Percentiles rank a stretch among this genome's conserved stretches.
Evolutionary conservation across 2,797 vertebrate genomes (phyloP).

Genomic region (Gobionotothen gibberifrons): DNA sequence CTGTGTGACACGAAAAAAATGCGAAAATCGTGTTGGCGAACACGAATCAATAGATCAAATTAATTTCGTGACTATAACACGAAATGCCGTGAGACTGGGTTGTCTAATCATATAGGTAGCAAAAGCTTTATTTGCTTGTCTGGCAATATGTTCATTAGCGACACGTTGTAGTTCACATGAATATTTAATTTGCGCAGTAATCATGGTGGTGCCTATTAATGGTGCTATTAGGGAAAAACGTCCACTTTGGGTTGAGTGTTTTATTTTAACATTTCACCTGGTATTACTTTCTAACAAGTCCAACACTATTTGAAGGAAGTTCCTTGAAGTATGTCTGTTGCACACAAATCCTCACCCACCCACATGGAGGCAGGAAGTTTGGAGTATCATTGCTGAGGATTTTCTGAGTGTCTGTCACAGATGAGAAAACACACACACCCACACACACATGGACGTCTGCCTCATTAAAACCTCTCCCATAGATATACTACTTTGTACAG

Average conservation of each 20-base stretch:
- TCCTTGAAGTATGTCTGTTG: not conserved
- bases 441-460: slow-evolving; percentile 58
- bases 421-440: slow-evolving; percentile 62
- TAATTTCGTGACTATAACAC: no score
- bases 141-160: not conserved
- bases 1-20: no score
- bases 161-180: not conserved
- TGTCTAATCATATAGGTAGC: no score
- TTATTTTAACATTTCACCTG: not conserved
- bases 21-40: no score
- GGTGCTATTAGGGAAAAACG: not conserved
- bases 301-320: not conserved
- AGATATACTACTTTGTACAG: slow-evolving; percentile 91
- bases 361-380: slow-evolving; percentile 63
- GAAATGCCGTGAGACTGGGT: no score
- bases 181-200: not conserved
- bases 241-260: not conserved
- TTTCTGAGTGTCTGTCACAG: slow-evolving; percentile 73
- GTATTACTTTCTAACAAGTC: not conserved
- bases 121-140: not conserved
- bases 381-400: slow-evolving; percentile 69
- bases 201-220: not conserved
- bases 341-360: slow-evolving; percentile 47
- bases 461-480: slow-evolving; percentile 99
- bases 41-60: no score